Evolutionary conservation across 2,113 vertebrate species (phyloP).

Genomic region (Ovis aries): ARS-UI_Ramb_v3.0 NC_082741.1:5101501-5102000

Average conservation of each 20-base stretch:
- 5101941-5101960: rapidly evolving
- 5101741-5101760: background rate
- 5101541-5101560: background rate
- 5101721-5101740: too few species aligned
- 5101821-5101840: background rate
- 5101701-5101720: too few species aligned
- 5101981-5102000: background rate
- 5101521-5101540: background rate
- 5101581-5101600: rapidly evolving
- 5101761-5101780: background rate
- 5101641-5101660: background rate
- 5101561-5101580: background rate
- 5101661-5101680: background rate
- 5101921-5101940: background rate
- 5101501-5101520: background rate
- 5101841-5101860: background rate
- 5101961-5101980: background rate
- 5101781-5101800: background rate
- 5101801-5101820: background rate
- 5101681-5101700: background rate
- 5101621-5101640: rapidly evolving
- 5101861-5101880: background rate
- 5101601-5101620: background rate
- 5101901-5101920: rapidly evolving
- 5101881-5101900: background rate